Conservation (phyloP, 2,888 invertebrate species). For the Idaea straminata region DNA sequence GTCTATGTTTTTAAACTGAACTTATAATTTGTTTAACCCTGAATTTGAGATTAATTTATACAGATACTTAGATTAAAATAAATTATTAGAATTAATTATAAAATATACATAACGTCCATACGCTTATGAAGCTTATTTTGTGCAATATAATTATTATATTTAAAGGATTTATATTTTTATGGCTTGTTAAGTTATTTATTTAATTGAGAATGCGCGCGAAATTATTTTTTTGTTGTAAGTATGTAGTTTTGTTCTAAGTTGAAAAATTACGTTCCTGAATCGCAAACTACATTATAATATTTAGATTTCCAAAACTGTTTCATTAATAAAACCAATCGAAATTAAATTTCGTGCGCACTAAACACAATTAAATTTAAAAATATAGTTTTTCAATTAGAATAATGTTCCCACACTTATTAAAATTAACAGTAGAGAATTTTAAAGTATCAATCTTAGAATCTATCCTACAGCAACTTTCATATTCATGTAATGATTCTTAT, state of each 20-base stretch:
- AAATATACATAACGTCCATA: constrained; percentile 56
- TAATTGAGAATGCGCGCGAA: neutral
- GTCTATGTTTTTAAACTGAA: neutral
- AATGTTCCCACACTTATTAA: no score
- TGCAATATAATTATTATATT: constrained; percentile 41
- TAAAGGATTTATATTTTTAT: neutral
- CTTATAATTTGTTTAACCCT: neutral
- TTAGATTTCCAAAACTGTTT: no score
- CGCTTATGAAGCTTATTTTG: constrained; percentile 56
- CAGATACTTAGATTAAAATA: neutral
- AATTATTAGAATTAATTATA: constrained; percentile 22
- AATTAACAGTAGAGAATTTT: no score
- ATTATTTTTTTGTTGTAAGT: neutral
- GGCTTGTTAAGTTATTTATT: neutral
- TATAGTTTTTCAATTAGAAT: no score
- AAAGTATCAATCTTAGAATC: no score
- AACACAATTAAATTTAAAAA: no score
- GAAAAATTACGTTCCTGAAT: no score
- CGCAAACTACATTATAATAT: no score
- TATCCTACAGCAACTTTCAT: neutral
- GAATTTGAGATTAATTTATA: neutral
- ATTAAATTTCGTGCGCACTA: no score
- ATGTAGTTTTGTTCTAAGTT: neutral
- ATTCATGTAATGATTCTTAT: neutral
- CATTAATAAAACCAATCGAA: no score